A percentile compares a stretch with the other conserved stretches of the same genome.
Conservation (phyloP, 2,888 invertebrate genomes). For the Drosophila macrothrix region DNA sequence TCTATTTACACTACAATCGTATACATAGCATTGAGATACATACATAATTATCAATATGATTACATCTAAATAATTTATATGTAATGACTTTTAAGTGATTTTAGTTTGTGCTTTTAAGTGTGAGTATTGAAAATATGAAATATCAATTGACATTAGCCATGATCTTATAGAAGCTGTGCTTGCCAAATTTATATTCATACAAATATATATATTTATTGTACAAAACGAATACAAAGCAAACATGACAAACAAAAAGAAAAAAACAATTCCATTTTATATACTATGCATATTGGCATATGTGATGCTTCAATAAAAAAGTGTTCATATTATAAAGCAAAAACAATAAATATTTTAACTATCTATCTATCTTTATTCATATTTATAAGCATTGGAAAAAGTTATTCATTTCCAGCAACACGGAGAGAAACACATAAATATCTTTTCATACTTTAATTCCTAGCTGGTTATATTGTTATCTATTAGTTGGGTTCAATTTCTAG, state of each 20-base stretch:
- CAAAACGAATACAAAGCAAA: slow-evolving; percentile 55
- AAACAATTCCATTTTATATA: slow-evolving; percentile 67
- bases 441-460: neutral
- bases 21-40: slow-evolving; percentile 30
- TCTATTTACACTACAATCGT: slow-evolving; percentile 41
- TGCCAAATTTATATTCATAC: slow-evolving; percentile 79
- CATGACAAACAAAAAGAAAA: slow-evolving; percentile 64
- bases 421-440: neutral
- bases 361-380: neutral
- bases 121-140: slow-evolving; percentile 19
- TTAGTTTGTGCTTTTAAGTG: slow-evolving; percentile 65
- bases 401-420: neutral
- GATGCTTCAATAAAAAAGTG: slow-evolving; percentile 63
- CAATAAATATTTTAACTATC: neutral
- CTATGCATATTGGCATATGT: slow-evolving; percentile 28
- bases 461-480: neutral
- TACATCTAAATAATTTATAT: slow-evolving; percentile 46
- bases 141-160: slow-evolving; percentile 42
- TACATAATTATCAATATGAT: slow-evolving; percentile 5
- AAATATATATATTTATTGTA: slow-evolving; percentile 64
- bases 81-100: slow-evolving; percentile 40
- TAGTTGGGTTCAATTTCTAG: slow-evolving; percentile 43
- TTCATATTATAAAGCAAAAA: slow-evolving; percentile 51
- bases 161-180: slow-evolving; percentile 80
- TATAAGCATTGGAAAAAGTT: neutral